Base-by-base conservation (phyloP, 2,888 invertebrate species). In the Lydus trimaculatus region DNA sequence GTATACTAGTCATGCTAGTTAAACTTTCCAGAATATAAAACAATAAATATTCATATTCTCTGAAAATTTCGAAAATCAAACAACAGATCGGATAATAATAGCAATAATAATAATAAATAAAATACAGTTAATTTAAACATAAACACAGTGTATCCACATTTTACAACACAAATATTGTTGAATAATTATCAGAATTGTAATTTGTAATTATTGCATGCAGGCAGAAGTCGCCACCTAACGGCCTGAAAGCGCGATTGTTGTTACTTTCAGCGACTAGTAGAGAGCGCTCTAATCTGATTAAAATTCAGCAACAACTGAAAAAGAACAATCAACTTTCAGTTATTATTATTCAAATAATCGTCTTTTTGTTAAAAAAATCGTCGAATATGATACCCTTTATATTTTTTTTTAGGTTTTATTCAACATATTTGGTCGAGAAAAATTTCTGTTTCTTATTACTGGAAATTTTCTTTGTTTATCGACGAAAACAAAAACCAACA, bases 1-100 rank as follows among this genome's bases (percentile, higher is more conserved):
- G 11, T 64, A 52, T 52, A 2, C 33, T 64, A 65, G 65, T 69
- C 65, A 65, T 56, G 56, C 56, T 25, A 25, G 13, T 25, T 56
- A 15, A 56, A 56, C 63, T 63, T 62, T 60, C 61, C 58, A 61
- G 20, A 25, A n/a, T 8, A 36, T 9, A 17, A 13, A 9, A 17
- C n/a, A 58, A 23, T 39, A 20, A 64, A 58, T 20, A 52, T 28
- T 31, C 9, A 13, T 28, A 28, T 25, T 56, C 7, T 20, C 8
- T 23, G 7, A 28, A 23, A 25, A 39, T 15, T 60, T 62, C 23
- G 7, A 36, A 23, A 8, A 23, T 15, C 7, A 36, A 39, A 11
- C 28, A 62, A 9, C 23, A n/a, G 36, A 36, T 6, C n/a, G n/a
- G n/a, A n/a, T 36, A 15, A 31, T 25, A 61, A 4, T 28, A 28